Evolutionary conservation across 30 jellyfish, hydroid and myxozoan genomes (phyloP).

Genomic region (Turritopsis dohrnii): DNA sequence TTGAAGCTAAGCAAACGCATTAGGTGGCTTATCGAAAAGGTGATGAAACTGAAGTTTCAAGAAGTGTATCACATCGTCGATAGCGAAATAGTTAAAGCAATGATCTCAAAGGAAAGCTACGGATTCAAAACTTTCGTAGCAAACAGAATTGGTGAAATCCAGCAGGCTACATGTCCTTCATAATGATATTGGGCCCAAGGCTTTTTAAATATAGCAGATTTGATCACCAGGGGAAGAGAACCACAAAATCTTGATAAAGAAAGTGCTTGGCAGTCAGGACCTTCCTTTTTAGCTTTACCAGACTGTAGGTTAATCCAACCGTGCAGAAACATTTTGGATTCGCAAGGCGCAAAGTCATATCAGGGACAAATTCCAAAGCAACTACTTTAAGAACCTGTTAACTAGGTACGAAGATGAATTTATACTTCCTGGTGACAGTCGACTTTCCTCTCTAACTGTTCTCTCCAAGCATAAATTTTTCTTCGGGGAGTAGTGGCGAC

Average conservation of each 20-base stretch:
- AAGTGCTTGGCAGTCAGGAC: too few species aligned
- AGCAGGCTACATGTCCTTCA: constrained; percentile 23
- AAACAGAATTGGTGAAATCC: too few species aligned
- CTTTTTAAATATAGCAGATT: constrained; percentile 25
- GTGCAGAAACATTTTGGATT: background rate
- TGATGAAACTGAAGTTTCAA: too few species aligned
- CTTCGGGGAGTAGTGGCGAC: too few species aligned
- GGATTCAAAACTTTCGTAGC: too few species aligned
- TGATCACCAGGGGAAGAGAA: constrained; percentile 26
- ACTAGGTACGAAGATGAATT: background rate
- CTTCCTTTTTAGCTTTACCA: too few species aligned
- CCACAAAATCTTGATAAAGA: too few species aligned
- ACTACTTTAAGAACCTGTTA: background rate
- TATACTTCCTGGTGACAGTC: background rate
- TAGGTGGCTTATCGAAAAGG: too few species aligned
- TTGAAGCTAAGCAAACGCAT: too few species aligned
- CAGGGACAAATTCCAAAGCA: background rate
- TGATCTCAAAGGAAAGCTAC: too few species aligned
- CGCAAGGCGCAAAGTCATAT: background rate
- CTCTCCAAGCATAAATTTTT: background rate
- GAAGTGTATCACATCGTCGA: too few species aligned
- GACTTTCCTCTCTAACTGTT: background rate
- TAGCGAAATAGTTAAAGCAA: too few species aligned
- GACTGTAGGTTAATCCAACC: background rate
- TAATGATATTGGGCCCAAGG: constrained; percentile 5